phyloP scores from a whole-genome alignment of 2,888 invertebrate species.

The Drosophila stalkeri region DNA sequence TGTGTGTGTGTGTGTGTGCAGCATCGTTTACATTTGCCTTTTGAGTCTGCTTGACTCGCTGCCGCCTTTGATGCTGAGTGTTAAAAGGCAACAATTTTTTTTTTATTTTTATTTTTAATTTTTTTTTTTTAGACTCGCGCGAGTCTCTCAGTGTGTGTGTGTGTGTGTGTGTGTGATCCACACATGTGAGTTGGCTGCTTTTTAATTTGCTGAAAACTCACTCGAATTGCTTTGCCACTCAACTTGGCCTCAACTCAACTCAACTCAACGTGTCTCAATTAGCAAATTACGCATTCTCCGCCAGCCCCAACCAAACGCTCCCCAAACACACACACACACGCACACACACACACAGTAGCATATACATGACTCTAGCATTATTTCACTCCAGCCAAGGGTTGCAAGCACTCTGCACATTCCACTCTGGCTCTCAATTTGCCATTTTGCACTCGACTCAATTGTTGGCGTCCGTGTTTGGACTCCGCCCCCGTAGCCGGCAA shows the following conservation, averaged over 20 bases:
- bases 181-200: constrained; percentile 37
- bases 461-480: constrained; percentile 49
- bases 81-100: constrained; percentile 30
- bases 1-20: constrained; percentile 9
- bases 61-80: constrained; percentile 48
- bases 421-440: constrained; percentile 34
- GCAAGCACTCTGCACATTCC: constrained; percentile 33
- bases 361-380: too few relatives aligned
- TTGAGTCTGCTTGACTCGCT: constrained; percentile 36
- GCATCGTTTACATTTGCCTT: constrained; percentile 45
- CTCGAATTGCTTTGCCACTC: constrained; percentile 19
- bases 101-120: constrained; percentile 15
- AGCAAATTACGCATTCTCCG: constrained; percentile 67
- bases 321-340: constrained; percentile 19
- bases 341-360: not conserved
- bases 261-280: constrained; percentile 71
- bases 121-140: constrained; percentile 12
- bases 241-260: constrained; percentile 29
- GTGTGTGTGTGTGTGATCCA: constrained; percentile 44
- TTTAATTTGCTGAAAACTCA: constrained; percentile 50
- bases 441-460: constrained; percentile 56
- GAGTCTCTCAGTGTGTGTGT: constrained; percentile 4
- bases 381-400: constrained; percentile 50
- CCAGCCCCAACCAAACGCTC: constrained; percentile 32
- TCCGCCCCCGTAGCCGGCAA: constrained; percentile 63